phyloP scores from a whole-genome alignment of 2,797 vertebrate species.

The Pseudocheirus occidentalis region DNA sequence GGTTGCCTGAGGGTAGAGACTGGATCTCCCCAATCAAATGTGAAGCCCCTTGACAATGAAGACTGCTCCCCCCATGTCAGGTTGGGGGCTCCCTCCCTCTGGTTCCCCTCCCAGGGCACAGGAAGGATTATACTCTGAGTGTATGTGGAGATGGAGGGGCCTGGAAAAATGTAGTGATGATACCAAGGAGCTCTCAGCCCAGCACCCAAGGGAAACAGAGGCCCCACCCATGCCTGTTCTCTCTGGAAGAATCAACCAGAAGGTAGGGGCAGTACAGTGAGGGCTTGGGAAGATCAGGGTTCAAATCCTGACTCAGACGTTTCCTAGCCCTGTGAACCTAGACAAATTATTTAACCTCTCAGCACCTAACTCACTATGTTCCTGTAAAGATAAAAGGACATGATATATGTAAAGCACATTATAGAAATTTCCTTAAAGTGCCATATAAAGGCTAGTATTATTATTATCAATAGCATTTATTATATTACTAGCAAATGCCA shows the following conservation, averaged over 20 bases:
- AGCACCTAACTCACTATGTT: neutral
- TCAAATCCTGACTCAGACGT: neutral
- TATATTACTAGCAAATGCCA: neutral
- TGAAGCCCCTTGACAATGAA: neutral
- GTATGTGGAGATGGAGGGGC: neutral
- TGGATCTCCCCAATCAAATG: neutral
- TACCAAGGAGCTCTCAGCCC: neutral
- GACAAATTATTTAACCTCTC: neutral
- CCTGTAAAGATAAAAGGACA: neutral
- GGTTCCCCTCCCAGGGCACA: neutral
- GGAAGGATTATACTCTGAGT: neutral
- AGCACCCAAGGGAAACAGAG: neutral
- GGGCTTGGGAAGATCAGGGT: neutral
- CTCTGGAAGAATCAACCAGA: neutral
- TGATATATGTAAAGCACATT: neutral
- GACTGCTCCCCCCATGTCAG: neutral
- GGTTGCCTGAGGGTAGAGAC: neutral
- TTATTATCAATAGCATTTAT: neutral
- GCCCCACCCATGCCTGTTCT: neutral
- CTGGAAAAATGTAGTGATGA: neutral
- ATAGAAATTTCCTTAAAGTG: neutral
- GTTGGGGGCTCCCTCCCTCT: neutral
- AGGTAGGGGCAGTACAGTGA: neutral
- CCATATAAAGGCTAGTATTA: neutral
- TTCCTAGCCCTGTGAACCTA: neutral